Evolutionary conservation across 1,140 invertebrate species (phyloP).

Genomic region (Penaeus indicus): DNA sequence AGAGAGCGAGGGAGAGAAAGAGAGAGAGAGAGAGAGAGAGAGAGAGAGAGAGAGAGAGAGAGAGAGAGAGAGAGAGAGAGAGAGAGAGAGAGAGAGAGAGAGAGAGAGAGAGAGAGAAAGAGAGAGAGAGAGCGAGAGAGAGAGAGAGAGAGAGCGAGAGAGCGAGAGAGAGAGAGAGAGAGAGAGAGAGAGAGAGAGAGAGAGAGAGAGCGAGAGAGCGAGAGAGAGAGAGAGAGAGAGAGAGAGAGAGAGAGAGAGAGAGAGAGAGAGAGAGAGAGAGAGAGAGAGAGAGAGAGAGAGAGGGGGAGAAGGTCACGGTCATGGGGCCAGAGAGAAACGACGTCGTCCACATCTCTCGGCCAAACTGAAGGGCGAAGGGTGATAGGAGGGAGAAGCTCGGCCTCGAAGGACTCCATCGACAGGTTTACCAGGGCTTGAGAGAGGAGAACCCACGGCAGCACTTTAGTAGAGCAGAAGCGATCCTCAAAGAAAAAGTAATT

Average conservation of each 20-base stretch:
- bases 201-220: neutral
- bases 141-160: slow-evolving; percentile 17
- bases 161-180: slow-evolving; percentile 3
- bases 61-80: neutral
- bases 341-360: too few relatives aligned
- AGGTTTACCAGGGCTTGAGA: too few relatives aligned
- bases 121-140: neutral
- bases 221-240: slow-evolving; percentile 7
- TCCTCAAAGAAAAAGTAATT: too few relatives aligned
- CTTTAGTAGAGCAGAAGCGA: too few relatives aligned
- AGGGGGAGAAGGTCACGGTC: too few relatives aligned
- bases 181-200: too few relatives aligned
- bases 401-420: too few relatives aligned
- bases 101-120: slow-evolving; percentile 7
- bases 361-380: too few relatives aligned
- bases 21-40: neutral
- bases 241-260: slow-evolving; percentile 11
- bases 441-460: too few relatives aligned
- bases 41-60: neutral
- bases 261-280: neutral
- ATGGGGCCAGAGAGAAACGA: too few relatives aligned
- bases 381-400: too few relatives aligned
- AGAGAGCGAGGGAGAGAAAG: neutral
- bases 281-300: too few relatives aligned
- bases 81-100: neutral